A percentile compares a stretch with the other conserved stretches of the same genome.
Conservation (phyloP, 2,113 vertebrate genomes). For the Chinchilla lanigera region DNA sequence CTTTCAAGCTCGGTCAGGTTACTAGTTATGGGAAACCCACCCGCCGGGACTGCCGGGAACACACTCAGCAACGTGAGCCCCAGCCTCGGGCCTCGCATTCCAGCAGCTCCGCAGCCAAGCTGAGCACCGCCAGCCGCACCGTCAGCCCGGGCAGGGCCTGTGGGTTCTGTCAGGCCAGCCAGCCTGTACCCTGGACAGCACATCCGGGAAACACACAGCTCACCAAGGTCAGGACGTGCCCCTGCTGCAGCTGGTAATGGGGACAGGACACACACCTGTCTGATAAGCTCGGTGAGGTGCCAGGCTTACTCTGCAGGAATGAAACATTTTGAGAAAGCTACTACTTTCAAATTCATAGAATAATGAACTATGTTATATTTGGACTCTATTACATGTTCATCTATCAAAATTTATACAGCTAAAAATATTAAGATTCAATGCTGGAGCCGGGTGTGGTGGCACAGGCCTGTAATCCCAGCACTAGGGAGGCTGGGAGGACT, state of each 20-base stretch:
- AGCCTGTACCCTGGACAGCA: background rate
- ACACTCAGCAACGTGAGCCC: background rate
- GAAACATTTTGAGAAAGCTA: background rate
- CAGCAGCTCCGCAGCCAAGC: background rate
- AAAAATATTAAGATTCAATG: slow-evolving; percentile 40
- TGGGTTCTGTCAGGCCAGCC: slow-evolving; percentile 22
- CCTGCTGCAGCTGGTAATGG: background rate
- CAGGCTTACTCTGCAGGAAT: background rate
- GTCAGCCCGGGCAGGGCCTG: background rate
- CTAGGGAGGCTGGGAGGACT: background rate
- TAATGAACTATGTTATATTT: background rate
- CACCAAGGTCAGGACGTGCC: background rate
- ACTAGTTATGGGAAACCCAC: background rate
- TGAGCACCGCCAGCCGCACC: background rate
- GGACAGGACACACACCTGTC: background rate
- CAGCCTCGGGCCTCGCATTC: slow-evolving; percentile 3
- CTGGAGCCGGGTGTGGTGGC: background rate
- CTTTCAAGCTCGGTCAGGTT: background rate
- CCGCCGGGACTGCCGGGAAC: background rate
- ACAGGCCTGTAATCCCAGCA: background rate
- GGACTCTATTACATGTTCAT: background rate
- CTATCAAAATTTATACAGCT: background rate
- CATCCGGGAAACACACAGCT: slow-evolving; percentile 6
- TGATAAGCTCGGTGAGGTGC: background rate
- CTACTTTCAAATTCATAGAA: slow-evolving; percentile 25